Base-by-base conservation (phyloP, 2,797 vertebrate species). In the Catamblyrhynchus diadema region DNA sequence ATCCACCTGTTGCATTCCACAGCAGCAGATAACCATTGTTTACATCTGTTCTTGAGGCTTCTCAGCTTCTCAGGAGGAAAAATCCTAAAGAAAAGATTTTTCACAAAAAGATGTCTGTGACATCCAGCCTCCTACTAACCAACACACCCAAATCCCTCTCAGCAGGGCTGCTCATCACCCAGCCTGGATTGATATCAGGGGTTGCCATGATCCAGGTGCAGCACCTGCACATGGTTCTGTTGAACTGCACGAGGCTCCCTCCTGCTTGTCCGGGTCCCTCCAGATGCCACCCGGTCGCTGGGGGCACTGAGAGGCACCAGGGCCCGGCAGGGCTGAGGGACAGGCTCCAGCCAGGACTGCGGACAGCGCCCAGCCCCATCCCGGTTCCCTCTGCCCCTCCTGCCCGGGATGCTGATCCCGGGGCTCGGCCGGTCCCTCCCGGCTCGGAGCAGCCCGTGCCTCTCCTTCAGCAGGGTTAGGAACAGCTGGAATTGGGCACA, bases 401-500 rank as follows among this genome's bases (percentile, higher is more conserved):
- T 6, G 27, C 27, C 27, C 53, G 15, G 3, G 41, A 19, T 25
- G 33, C 41, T 27, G 77, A 9, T 24, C 18, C 28, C 60, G 3
- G 20, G 86, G 48, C 75, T 69, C 37, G 27, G 65, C 80, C 53
- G 90, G 87, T 85, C 88, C 92, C 92, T 80, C 70, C 37, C 50
- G 71, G 92, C n/a, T 59, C 64, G 8, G 90, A 93, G 88, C 91
- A 88, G 91, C 75, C 39, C n/a, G 51, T 94, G 97, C 94, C 94
- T 79, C 80, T 50, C 78, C 93, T 93, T 50, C 88, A 82, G 88
- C 70, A 39, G 93, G 91, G 95, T 90, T 96, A 96, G 92, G 94
- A 97, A 97, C 97, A 97, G 97, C 95, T 91, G 97, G 98, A 97
- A 98, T 97, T 98, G 97, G 96, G 97, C 97, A 97, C 66, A 75